Evolutionary conservation across 2,113 vertebrate genomes (phyloP), one percentile per base, ranked within the genome.

Genomic region (Lepidothrix coronata): DNA sequence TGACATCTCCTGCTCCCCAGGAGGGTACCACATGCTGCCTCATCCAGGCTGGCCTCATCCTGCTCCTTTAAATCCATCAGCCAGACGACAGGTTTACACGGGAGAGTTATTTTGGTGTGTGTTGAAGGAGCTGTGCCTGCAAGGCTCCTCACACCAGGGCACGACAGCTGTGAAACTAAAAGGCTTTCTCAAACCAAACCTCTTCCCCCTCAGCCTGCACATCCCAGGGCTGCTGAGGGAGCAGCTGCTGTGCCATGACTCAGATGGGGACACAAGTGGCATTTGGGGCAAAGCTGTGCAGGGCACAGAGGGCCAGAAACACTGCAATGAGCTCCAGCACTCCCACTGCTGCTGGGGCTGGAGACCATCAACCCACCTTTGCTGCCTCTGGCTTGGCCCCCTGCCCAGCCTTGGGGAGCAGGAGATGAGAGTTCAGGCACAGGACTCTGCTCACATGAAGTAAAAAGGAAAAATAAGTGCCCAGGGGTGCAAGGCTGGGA

Each of bases 391-490:
- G 44, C 49, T 23, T 21, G 41, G 52, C 88, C 71, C 44, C 55
- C 59, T 71, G 76, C n/a, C 91, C 1, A 0, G 61, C 74, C 15
- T 0, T 0, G 30, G 35, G 62, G 44, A 90, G 52, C 4, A 4
- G n/a, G 48, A 78, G 70, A 28, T 11, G 10, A n/a, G 55, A 73
- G 80, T 4, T n/a, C 71, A 65, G 59, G 72, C 58, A 65, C 6
- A 77, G 48, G n/a, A 23, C 31, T 44, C 37, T 51, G 80, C 46
- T 52, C 21, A 12, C 12, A 6, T 9, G 24, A 57, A 70, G 8
- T 16, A 21, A 68, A 49, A 43, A 49, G 39, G 39, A 44, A 48
- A 76, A 91, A 43, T 7, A 66, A 67, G 6, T 3, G 2, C 5
- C 14, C 9, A 16, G 21, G 19, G 16, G 7, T 63, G 33, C 28